Evolutionary conservation across 2,113 vertebrate genomes (phyloP), one percentile per base, ranked within the genome.

Genomic region (Solea senegalensis): DNA sequence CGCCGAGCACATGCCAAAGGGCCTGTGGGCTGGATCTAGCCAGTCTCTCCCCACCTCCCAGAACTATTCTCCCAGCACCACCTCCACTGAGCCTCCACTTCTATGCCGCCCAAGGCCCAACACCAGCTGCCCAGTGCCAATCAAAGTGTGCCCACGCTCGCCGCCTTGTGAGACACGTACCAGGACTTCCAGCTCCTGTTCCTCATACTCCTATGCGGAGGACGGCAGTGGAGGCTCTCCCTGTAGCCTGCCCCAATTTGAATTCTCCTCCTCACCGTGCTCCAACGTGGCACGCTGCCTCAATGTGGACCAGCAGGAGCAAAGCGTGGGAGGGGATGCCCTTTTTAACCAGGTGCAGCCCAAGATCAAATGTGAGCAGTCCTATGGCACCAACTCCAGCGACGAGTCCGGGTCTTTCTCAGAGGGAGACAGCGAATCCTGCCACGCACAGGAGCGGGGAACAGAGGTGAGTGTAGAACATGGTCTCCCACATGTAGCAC

Each of bases 41-140:
- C 96, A 97, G 86, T 96, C 98, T 80, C 94, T 98, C 56, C 96
- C 98, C 86, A 95, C 94, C 88, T 95, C 96, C 54, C 97, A 98
- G 93, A 92, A 92, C 90, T 97, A 95, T 78, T 92, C 95, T 72
- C 94, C 96, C 70, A 90, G 95, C 41, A 91, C 87, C 75, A 52
- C 88, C 67, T 84, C 86, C 91, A 87, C 87, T 11, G 95, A 96
- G 67, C 94, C 96, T 83, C 75, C 86, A 4, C 86, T 95, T 84
- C 93, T 94, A 64, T 96, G 96, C 90, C 96, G 96, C 87, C 94
- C 96, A 82, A 92, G 96, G 87, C 95, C 96, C 39, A 98, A 97
- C 92, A 97, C 97, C 94, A 99, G 97, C 95, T 99, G 98, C 91
- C 98, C 97, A 16, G 97, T 99, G 95, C 98, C 98, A 94, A 99